A percentile compares a stretch with the other conserved stretches of the same genome.
Evolutionary conservation across 2,888 invertebrate species (phyloP).

Genomic region (Polymixis lichenea): DNA sequence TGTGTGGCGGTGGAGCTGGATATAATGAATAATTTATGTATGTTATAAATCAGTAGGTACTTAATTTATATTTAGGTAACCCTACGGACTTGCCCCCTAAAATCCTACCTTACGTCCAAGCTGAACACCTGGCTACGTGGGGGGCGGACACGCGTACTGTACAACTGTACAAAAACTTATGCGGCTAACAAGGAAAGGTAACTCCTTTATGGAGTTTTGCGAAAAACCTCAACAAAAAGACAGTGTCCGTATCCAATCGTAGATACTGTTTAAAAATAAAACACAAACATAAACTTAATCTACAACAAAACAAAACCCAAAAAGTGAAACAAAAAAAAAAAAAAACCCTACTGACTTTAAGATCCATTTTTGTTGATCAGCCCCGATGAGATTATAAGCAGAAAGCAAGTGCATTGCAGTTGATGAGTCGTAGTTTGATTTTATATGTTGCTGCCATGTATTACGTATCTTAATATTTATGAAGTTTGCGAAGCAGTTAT

Average conservation of each 20-base stretch:
- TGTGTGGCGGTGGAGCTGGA: conserved; percentile 92
- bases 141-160: too few relatives aligned
- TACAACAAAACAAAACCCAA: too few relatives aligned
- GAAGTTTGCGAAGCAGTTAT: background rate
- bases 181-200: too few relatives aligned
- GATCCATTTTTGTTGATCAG: background rate
- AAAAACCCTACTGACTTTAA: background rate
- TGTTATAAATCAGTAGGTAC: background rate
- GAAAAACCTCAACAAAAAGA: too few relatives aligned
- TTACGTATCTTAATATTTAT: background rate
- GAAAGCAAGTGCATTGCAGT: background rate
- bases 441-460: background rate
- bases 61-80: background rate
- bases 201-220: too few relatives aligned
- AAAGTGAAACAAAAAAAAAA: too few relatives aligned
- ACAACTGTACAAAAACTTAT: too few relatives aligned
- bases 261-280: too few relatives aligned
- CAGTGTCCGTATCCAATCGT: too few relatives aligned
- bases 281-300: too few relatives aligned
- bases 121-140: too few relatives aligned
- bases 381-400: background rate
- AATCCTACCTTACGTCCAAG: too few relatives aligned
- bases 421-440: background rate
- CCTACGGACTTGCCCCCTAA: background rate
- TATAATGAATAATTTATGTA: conserved; percentile 15